Evolutionary conservation across 1,140 invertebrate genomes (phyloP).

Genomic region (Agrilus planipennis): DNA sequence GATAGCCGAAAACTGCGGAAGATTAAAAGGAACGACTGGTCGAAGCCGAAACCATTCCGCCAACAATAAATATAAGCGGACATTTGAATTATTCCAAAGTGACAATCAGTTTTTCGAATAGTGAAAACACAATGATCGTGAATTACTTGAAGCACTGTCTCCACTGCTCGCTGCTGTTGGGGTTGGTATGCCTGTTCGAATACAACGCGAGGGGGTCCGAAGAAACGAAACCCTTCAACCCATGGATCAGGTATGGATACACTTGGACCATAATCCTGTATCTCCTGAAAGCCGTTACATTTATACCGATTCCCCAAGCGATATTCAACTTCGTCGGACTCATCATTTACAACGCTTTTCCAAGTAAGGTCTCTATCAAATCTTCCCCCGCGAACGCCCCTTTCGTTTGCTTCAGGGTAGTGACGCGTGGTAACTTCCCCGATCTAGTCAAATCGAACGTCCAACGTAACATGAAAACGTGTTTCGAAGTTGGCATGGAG

Average conservation of each 20-base stretch:
- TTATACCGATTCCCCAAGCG: conserved; percentile 81
- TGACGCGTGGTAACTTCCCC: conserved; percentile 91
- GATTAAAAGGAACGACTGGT: no score
- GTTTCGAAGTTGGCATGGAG: conserved; percentile 79
- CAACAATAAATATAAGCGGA: no score
- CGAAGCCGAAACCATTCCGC: no score
- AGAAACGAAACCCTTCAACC: conserved; percentile 54
- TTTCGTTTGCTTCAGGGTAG: conserved; percentile 90
- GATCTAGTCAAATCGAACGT: conserved; percentile 86
- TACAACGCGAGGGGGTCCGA: conserved; percentile 61
- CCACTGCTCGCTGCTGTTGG: conserved; percentile 64
- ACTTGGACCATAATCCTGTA: conserved; percentile 64
- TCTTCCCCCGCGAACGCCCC: conserved; percentile 83
- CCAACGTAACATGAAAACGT: conserved; percentile 77
- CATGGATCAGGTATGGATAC: conserved; percentile 68
- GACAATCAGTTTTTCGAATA: no score
- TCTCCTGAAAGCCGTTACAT: conserved; percentile 64
- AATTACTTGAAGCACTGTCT: conserved; percentile 58
- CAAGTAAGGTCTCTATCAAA: conserved; percentile 82
- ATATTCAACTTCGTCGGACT: conserved; percentile 87
- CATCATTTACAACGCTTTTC: conserved; percentile 88
- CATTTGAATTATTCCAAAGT: no score
- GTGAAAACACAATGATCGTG: conserved; percentile 47
- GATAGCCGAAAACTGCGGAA: no score
- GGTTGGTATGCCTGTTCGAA: conserved; percentile 66